Evolutionary conservation across 1,140 invertebrate genomes (phyloP).

Genomic region (Bombus huntii): DNA sequence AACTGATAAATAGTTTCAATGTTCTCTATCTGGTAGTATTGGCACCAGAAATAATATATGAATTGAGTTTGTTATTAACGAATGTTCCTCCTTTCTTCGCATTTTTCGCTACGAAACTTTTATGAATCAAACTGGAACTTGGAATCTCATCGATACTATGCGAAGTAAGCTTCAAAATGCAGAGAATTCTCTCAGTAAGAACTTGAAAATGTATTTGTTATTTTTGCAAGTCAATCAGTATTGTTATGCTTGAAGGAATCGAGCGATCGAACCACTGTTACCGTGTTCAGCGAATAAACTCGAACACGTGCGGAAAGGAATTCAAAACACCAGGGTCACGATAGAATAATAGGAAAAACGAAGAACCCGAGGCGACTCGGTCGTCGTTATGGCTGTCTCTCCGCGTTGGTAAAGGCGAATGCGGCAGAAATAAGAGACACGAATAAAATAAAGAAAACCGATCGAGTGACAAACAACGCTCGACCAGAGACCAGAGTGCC

Average conservation of each 20-base stretch:
- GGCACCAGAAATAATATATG: background rate
- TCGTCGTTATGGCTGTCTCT: background rate
- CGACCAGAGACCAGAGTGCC: background rate
- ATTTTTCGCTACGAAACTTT: background rate
- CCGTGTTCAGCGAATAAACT: background rate
- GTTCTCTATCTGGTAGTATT: background rate
- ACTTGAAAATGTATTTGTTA: background rate
- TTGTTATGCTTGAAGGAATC: background rate
- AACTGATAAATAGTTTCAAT: background rate
- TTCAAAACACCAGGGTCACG: background rate
- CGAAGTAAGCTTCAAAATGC: background rate
- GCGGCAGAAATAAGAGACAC: no score
- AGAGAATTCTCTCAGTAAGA: no score
- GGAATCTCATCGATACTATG: no score
- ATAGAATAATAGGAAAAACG: constrained; percentile 47
- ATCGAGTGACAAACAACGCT: constrained; percentile 20
- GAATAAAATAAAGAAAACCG: constrained; percentile 7
- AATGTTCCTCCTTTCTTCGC: background rate
- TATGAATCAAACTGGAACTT: no score
- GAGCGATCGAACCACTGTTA: background rate
- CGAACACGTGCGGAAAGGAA: background rate
- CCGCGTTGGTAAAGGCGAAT: background rate
- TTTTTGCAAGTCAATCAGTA: background rate
- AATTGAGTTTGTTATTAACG: background rate
- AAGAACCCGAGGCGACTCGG: constrained; percentile 3